Evolutionary conservation across 2,113 vertebrate species (phyloP), one percentile per base, ranked within the genome.

Genomic region (Laticauda laticaudata): DNA sequence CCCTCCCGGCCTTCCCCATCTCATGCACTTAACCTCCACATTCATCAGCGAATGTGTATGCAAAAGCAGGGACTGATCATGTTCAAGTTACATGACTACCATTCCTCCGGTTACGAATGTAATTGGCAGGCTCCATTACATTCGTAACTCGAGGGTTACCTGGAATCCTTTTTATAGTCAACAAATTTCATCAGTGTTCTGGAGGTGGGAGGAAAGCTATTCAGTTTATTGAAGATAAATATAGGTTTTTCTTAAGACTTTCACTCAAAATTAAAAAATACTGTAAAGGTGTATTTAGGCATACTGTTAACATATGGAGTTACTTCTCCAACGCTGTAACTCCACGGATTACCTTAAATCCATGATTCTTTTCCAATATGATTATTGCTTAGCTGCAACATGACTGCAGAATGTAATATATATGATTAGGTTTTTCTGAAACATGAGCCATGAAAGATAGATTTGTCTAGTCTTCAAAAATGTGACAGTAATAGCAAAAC

Each of bases 361-460:
- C 12, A 5, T 69, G 29, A 1, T 29, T 69, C 64, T 11, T 5
- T 51, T 43, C 51, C 51, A 26, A 26, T n/a, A 10, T 55, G n/a
- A 26, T 56, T 85, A 45, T 91, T 56, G 15, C 53, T 85, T 56
- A 14, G 43, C 54, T 86, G 12, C 11, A 55, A 18, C 21, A 91
- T 26, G 11, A 15, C 11, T 8, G 56, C 45, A 48, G 26, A 14
- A 15, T 91, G 43, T 39, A 9, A 55, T 55, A 3, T 18, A 26
- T 57, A n/a, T 91, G 34, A 57, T 2, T 91, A 69, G 53, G 34
- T 23, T 75, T 15, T 69, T 91, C n/a, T 57, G 89, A 89, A 81
- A 90, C 15, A 29, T 0, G 0, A 0, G 57, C 85, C 3, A 29
- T 75, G 48, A 51, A 14, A 59, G 14, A 0, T 1, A 34, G 94